Conservation (phyloP, 2,888 invertebrate genomes). For the Eurytoma adleriae region DNA sequence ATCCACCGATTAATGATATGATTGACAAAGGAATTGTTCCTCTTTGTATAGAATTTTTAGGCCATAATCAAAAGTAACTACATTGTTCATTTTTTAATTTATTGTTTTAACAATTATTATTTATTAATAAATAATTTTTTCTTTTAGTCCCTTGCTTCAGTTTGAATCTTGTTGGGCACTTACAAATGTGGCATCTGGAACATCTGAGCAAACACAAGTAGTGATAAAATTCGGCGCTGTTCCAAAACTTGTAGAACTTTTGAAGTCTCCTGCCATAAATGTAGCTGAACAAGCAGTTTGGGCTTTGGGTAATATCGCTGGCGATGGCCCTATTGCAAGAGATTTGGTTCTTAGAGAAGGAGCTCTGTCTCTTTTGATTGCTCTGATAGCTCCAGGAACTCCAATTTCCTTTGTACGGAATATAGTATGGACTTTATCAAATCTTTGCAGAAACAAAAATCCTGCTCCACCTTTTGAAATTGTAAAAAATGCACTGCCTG, state of each 20-base stretch:
- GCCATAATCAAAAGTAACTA: conserved; percentile 83
- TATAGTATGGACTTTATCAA: conserved; percentile 95
- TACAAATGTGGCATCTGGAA: conserved; percentile 98
- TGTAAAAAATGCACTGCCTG: conserved; percentile 86
- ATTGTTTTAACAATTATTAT: neutral
- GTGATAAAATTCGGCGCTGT: conserved; percentile 93
- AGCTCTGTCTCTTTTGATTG: conserved; percentile 84
- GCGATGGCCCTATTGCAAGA: conserved; percentile 88
- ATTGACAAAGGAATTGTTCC: conserved; percentile 90
- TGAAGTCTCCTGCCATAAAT: conserved; percentile 82
- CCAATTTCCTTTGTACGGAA: conserved; percentile 84
- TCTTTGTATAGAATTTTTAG: conserved; percentile 87
- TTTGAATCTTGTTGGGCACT: conserved; percentile 99
- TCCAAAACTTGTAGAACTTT: conserved; percentile 85
- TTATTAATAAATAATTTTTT: neutral
- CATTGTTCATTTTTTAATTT: conserved; percentile 7
- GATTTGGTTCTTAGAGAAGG: conserved; percentile 87
- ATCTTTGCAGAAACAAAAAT: conserved; percentile 95
- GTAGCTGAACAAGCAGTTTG: conserved; percentile 96
- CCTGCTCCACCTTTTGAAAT: conserved; percentile 90
- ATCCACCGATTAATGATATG: conserved; percentile 93
- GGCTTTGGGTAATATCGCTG: conserved; percentile 99
- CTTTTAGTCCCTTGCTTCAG: conserved; percentile 84
- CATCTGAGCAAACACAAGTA: conserved; percentile 91
- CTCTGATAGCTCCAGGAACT: conserved; percentile 81